Conservation (phyloP, 2,888 invertebrate genomes). For the Leuctra nigra region DNA sequence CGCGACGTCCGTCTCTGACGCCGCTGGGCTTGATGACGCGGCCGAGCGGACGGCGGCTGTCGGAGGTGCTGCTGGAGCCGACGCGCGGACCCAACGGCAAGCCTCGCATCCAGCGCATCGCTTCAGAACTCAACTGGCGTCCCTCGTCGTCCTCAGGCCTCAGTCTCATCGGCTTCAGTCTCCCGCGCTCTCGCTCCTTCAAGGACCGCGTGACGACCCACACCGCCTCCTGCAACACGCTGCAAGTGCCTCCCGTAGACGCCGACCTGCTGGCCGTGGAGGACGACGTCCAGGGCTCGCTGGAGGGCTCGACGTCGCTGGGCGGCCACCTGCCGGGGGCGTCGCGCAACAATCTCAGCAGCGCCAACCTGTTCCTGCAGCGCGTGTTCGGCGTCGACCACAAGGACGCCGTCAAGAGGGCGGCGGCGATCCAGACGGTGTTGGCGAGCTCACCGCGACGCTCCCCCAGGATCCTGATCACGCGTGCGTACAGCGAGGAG, state of each 20-base stretch:
- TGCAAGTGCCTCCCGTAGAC: slow-evolving; percentile 25
- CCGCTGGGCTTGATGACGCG: slow-evolving; percentile 47
- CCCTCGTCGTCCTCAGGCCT: slow-evolving; percentile 32
- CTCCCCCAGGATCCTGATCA: slow-evolving; percentile 65
- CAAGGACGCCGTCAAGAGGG: slow-evolving; percentile 31
- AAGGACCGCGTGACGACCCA: slow-evolving; percentile 19
- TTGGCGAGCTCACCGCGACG: slow-evolving; percentile 41
- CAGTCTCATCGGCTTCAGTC: slow-evolving; percentile 10
- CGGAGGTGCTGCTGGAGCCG: slow-evolving; percentile 47
- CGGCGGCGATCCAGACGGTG: slow-evolving; percentile 32
- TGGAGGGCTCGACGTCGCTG: slow-evolving; percentile 32
- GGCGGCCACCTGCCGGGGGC: slow-evolving; percentile 58
- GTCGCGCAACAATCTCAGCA: slow-evolving; percentile 44
- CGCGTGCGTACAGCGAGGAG: slow-evolving; percentile 66
- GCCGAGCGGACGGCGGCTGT: slow-evolving; percentile 44
- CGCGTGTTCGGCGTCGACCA: slow-evolving; percentile 50
- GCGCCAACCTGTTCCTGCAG: slow-evolving; percentile 55
- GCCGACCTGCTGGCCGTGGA: slow-evolving; percentile 30
- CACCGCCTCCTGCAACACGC: slow-evolving; percentile 28
- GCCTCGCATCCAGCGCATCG: slow-evolving; percentile 42
- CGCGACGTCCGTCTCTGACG: slow-evolving; percentile 63
- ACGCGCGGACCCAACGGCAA: slow-evolving; percentile 19
- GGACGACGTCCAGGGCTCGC: slow-evolving; percentile 37
- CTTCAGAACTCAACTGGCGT: slow-evolving; percentile 46
- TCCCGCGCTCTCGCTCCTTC: slow-evolving; percentile 24